Base-by-base conservation (phyloP, 1,140 invertebrate genomes). In the Thaumatotibia leucotreta region DNA sequence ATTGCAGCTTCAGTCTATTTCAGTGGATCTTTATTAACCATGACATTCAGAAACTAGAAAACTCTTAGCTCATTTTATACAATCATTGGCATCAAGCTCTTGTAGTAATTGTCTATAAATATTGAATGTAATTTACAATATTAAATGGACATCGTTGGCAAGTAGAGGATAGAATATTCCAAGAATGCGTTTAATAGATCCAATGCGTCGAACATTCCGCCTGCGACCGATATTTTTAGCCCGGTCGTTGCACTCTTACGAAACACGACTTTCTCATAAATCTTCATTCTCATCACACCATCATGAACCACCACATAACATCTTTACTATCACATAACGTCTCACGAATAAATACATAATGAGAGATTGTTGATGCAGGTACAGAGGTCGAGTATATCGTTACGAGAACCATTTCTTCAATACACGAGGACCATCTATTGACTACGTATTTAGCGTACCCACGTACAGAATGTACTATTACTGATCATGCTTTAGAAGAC, bases 351-450 rank as follows among this genome's bases (percentile, higher is more conserved):
- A 77, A 78, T 63, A 80, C 77, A 73, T 85, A 86, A 83, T 88
- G 70, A 80, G 69, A 74, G 72, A 63, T 67, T 88, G 64, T 91
- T 91, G 76, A 82, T 86, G 79, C 88, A 91, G 86, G 88, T 91
- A 91, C 88, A 89, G 86, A 81, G 86, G 86, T 73, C 86, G 88
- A 72, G 86, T 88, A n/a, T 91, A 91, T 91, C 81, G 79, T 83
- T 91, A 91, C 88, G 86, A 91, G 80, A 91, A 89, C 79, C 88
- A 91, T 89, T 91, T 91, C 86, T 91, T 89, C 88, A 79, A 88
- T 77, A 80, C 86, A 63, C 77, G 86, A 70, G 88, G 88, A 75
- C 75, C 80, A 27, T 80, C 84, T 64, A 70, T 91, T 74, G 86
- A 89, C 80, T 91, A 91, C 83, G 83, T 91, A 66, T 91, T 91